Evolutionary conservation across 2,888 invertebrate species (phyloP), one percentile per base, ranked within the genome.

Genomic region (Biston stratarius): DNA sequence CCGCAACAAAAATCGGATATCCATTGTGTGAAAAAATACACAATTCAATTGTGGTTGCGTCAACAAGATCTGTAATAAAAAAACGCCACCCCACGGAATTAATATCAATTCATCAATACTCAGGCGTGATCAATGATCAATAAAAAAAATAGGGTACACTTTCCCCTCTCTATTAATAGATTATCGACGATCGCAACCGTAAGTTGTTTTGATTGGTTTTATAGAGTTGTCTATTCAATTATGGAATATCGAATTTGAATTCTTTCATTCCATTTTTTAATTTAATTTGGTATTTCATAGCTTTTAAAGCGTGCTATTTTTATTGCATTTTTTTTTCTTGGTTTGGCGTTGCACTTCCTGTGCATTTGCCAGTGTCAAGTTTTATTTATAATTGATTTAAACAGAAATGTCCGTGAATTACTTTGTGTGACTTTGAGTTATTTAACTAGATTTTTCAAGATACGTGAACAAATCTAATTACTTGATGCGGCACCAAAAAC

Each of bases 31-130:
- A 81, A 80, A 82, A 55, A 55, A 83, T 87, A 87, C 83, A 90
- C 88, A 90, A 89, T 85, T 81, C 86, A 88, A 92, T 92, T 93
- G 92, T 90, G 91, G 92, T 85, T 73, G 75, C 86, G 85, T 87
- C 90, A 87, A 88, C 86, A 82, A 87, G 82, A 76, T 82, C 70
- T 80, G 80, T 87, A 87, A 86, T 87, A 86, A 90, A 90, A 89
- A 89, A 89, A 81, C 79, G 76, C 79, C 84, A 89, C 92, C 93
- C 92, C 85, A 89, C 85, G 79, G 79, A 75, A 91, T 92, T 89
- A 90, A 91, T 91, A 91, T 89, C 91, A 91, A 92, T 92, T 89
- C 91, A 92, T 92, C 93, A 93, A 93, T 94, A 91, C 82, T 86
- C 88, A 89, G 93, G 92, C 93, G 94, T 90, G 93, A 94, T 91